Evolutionary conservation across 2,797 vertebrate species (phyloP).

Genomic region (Podargus strigoides): DNA sequence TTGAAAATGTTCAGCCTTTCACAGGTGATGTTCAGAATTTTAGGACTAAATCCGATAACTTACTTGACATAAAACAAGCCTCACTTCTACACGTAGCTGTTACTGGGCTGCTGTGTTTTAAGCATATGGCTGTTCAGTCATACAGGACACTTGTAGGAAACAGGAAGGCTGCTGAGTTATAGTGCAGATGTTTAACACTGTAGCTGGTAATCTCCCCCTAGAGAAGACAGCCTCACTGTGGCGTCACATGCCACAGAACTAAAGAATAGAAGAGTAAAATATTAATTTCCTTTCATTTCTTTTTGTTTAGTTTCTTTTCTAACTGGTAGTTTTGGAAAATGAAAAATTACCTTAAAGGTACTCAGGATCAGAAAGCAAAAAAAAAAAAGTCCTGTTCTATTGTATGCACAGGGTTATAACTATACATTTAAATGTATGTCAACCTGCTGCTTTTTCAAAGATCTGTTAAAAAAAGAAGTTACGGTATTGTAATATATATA

Average conservation of each 20-base stretch:
- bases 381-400: too few relatives aligned
- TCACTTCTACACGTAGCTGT: conserved; percentile 23
- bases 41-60: background rate
- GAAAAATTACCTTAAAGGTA: background rate
- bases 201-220: background rate
- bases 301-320: background rate
- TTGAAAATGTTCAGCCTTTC: background rate
- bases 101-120: conserved; percentile 57
- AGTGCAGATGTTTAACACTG: conserved; percentile 1
- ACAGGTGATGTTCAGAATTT: background rate
- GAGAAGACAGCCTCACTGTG: background rate
- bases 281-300: background rate
- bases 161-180: conserved; percentile 54
- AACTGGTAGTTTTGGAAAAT: background rate
- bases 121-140: conserved; percentile 65
- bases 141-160: conserved; percentile 72
- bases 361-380: background rate
- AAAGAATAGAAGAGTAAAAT: background rate
- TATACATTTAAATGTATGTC: background rate
- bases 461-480: background rate
- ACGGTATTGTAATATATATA: background rate
- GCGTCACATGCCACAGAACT: background rate
- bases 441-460: background rate
- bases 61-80: conserved; percentile 68
- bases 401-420: background rate